Percentiles rank a stretch among this genome's conserved stretches.
Evolutionary conservation across 2,888 invertebrate genomes (phyloP).

Genomic region (Camponotus fellah): DNA sequence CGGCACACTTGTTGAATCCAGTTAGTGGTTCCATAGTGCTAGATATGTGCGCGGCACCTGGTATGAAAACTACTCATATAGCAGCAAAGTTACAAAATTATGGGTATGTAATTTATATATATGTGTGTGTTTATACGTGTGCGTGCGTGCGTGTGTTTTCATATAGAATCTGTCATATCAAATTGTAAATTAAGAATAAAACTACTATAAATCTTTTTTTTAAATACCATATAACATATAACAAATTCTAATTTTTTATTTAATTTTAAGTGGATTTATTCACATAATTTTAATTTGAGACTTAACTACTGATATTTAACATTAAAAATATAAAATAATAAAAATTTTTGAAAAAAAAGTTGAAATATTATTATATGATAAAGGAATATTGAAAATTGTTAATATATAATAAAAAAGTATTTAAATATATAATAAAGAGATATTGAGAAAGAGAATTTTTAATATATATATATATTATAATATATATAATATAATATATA

Average conservation of each 20-base stretch:
- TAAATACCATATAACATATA: background rate
- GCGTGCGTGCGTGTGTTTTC: slow-evolving; percentile 35
- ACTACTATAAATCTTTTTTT: background rate
- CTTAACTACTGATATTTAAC: background rate
- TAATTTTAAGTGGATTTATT: background rate
- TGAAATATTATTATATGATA: background rate
- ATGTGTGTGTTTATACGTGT: background rate
- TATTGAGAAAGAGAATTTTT: background rate
- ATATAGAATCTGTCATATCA: background rate
- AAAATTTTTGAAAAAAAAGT: background rate
- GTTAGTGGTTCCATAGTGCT: slow-evolving; percentile 91
- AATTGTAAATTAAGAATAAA: background rate
- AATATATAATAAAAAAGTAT: too few species aligned
- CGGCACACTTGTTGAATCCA: slow-evolving; percentile 93
- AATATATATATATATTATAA: background rate
- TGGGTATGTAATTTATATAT: slow-evolving; percentile 86
- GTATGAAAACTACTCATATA: slow-evolving; percentile 97
- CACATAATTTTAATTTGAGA: background rate
- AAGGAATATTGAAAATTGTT: too few species aligned
- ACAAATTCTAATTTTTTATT: background rate
- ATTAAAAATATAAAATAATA: background rate
- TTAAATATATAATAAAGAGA: background rate
- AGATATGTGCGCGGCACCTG: slow-evolving; percentile 99
- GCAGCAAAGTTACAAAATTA: slow-evolving; percentile 93
- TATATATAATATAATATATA: too few species aligned